A percentile compares a stretch with the other conserved stretches of the same genome.
Evolutionary conservation across 2,797 vertebrate genomes (phyloP).

Genomic region (Lemur catta): DNA sequence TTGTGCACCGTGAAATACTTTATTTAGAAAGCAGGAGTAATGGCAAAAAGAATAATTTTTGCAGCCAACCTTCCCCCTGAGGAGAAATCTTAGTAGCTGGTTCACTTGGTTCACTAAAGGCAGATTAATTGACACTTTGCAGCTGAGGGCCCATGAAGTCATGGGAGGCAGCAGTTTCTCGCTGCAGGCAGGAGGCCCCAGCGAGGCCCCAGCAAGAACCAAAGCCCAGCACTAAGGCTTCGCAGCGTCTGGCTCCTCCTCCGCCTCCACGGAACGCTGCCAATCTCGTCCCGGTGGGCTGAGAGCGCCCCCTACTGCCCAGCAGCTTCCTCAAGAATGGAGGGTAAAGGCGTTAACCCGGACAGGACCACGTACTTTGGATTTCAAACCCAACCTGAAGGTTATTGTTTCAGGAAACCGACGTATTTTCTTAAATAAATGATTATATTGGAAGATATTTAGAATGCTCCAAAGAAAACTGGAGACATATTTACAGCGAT

Average conservation of each 20-base stretch:
- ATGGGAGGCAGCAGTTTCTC: neutral
- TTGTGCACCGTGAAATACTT: neutral
- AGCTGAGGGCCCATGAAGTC: neutral
- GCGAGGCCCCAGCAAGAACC: too few relatives aligned
- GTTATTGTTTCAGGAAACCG: neutral
- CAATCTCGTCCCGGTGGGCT: neutral
- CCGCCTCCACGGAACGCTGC: neutral
- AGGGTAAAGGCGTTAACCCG: neutral
- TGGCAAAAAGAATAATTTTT: neutral
- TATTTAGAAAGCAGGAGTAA: neutral
- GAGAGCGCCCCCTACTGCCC: neutral
- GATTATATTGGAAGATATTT: neutral
- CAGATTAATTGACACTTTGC: neutral
- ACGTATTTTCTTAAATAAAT: neutral
- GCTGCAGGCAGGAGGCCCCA: neutral
- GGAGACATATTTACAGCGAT: neutral
- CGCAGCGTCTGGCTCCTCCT: neutral
- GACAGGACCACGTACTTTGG: neutral
- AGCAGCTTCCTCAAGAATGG: neutral
- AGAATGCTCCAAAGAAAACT: neutral
- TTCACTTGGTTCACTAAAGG: neutral
- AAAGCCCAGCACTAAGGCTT: neutral
- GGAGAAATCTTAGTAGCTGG: neutral
- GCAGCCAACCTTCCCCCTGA: neutral
- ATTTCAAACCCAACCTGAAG: neutral